Evolutionary conservation across 2,888 invertebrate species (phyloP), one percentile per base, ranked within the genome.

Genomic region (Trilocha varians): DNA sequence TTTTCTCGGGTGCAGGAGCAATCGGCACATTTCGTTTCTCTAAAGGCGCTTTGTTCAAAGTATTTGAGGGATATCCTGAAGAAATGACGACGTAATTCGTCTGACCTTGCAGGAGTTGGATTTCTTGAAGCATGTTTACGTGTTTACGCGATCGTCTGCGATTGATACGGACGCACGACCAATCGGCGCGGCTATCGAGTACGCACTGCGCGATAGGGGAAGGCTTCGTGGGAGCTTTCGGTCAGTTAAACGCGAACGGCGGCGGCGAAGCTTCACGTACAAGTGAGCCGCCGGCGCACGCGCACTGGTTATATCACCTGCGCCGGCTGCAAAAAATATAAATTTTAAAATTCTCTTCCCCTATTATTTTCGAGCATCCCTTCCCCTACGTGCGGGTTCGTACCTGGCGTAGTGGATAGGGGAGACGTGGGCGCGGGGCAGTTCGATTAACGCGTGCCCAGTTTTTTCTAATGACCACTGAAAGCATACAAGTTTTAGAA

Each of bases 31-130:
- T 69, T 59, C 82, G 62, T 52, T 86, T 87, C 17, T 89, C 88
- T 41, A 86, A 69, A 3, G 87, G 72, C 32, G 79, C 66, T 50
- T 86, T 88, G n/a, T 87, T 70, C 38, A 88, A 60, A 16, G 78
- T 75, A 37, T 78, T 71, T n/a, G 79, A 71, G 34, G 82, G 76
- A 58, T 85, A 87, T 50, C 84, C 80, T 14, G 85, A 79, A 35
- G 88, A 86, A 53, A 90, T 88, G 59, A 90, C 88, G 46, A 90
- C 89, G 73, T 89, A 89, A 67, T 89, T 89, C 53, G 84, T 76
- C 75, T 89, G 88, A 56, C 85, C 84, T 65, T 83, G 85, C 53
- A 78, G 72, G 59, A 87, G 79, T 76, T 87, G 87, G 59, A 87
- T 72, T 67, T 87, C 87, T 78, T 87, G 87, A 47, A 87, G 66